These are phyloP conservation scores for Folsomia manolachei DNA, from an alignment of 2,888 invertebrate species.

Conservation along the genomic window DNA sequence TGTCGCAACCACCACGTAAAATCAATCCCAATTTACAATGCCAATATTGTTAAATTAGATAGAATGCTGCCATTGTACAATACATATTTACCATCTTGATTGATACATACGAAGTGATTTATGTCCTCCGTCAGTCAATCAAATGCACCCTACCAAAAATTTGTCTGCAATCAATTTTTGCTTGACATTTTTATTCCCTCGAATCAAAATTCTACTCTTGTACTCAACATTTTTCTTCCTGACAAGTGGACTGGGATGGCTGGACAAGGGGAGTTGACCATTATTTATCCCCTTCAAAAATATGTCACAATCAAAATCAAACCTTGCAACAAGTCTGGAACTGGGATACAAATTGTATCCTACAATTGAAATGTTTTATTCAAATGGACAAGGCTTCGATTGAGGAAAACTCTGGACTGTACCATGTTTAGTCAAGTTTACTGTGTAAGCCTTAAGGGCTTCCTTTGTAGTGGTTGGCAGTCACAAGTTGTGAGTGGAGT, in stretches of 20 bases:
- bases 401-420: too few species aligned
- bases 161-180: too few species aligned
- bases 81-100: too few species aligned
- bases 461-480: too few species aligned
- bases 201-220: background rate
- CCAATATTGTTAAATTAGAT: background rate
- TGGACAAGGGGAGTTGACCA: background rate
- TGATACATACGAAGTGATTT: too few species aligned
- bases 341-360: background rate
- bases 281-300: background rate
- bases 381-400: background rate
- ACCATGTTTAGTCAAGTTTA: too few species aligned
- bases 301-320: background rate
- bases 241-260: background rate
- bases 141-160: too few species aligned
- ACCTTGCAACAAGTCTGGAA: too few species aligned
- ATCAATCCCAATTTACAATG: too few species aligned
- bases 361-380: background rate
- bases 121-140: too few species aligned
- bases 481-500: too few species aligned
- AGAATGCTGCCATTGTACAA: background rate
- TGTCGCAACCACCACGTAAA: too few species aligned
- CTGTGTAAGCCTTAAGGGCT: background rate
- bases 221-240: background rate
- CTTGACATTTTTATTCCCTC: background rate